Conservation (phyloP, 1,140 invertebrate genomes). For the Platyscapa corneri region DNA sequence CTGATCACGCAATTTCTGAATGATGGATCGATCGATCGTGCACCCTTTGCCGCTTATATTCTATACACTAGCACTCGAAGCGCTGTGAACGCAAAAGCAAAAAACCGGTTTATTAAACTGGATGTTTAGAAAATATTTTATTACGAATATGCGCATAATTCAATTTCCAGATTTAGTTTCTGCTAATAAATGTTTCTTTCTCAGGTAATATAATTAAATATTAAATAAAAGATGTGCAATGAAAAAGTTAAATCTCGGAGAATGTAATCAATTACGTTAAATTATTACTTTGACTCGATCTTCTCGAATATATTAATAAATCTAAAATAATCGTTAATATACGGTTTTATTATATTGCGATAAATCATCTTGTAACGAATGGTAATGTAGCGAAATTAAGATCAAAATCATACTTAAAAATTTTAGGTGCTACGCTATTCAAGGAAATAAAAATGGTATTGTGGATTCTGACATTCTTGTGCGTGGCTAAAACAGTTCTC, state of each 20-base stretch:
- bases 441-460: background rate
- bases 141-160: background rate
- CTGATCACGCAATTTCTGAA: background rate
- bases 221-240: background rate
- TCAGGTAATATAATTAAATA: background rate
- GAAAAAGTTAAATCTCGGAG: background rate
- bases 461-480: background rate
- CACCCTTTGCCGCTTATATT: background rate
- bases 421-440: background rate
- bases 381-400: background rate
- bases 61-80: background rate
- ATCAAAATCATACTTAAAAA: background rate
- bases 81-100: background rate
- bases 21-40: slow-evolving; percentile 17
- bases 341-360: background rate
- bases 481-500: background rate
- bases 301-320: background rate
- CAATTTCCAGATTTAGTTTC: background rate
- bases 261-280: background rate
- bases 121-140: slow-evolving; percentile 11
- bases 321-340: background rate
- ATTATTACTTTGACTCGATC: background rate
- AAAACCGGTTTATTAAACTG: background rate
- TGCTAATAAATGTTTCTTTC: background rate
- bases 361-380: background rate